Evolutionary conservation across 1,140 invertebrate species (phyloP).

Genomic region (Ylistrum balloti): DNA sequence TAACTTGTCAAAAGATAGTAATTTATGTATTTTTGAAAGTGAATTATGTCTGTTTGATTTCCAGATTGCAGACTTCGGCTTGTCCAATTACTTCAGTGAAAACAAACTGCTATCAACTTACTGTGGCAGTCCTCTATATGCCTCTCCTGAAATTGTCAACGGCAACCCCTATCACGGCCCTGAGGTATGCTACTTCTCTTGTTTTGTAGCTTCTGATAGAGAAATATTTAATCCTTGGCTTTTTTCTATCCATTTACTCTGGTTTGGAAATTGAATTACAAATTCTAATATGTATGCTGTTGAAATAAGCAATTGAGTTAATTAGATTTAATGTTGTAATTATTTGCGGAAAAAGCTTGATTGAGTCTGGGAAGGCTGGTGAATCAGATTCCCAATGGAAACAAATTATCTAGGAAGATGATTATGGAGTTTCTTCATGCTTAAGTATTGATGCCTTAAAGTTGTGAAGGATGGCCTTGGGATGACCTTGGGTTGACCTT

Average conservation of each 20-base stretch:
- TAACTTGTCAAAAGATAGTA: background rate
- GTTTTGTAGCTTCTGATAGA: background rate
- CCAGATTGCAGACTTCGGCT: conserved; percentile 98
- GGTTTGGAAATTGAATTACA: background rate
- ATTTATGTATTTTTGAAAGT: conserved; percentile 25
- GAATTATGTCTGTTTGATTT: conserved; percentile 57
- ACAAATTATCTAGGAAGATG: background rate
- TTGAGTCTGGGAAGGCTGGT: background rate
- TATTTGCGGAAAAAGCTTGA: background rate
- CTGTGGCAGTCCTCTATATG: conserved; percentile 98
- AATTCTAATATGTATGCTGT: background rate
- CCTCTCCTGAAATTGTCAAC: conserved; percentile 99
- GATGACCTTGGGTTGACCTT: background rate
- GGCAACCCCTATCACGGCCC: conserved; percentile 99
- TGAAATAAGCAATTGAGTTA: background rate
- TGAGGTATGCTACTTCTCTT: conserved; percentile 86
- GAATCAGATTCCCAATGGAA: background rate
- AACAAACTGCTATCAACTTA: conserved; percentile 92
- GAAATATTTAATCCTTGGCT: background rate
- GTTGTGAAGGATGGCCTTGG: background rate
- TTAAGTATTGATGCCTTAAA: background rate
- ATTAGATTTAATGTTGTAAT: background rate
- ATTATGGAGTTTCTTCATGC: background rate
- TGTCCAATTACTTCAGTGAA: conserved; percentile 98
- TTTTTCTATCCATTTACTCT: conserved; percentile 6